Evolutionary conservation across 2,797 vertebrate genomes (phyloP).

Genomic region (Esox lucius): DNA sequence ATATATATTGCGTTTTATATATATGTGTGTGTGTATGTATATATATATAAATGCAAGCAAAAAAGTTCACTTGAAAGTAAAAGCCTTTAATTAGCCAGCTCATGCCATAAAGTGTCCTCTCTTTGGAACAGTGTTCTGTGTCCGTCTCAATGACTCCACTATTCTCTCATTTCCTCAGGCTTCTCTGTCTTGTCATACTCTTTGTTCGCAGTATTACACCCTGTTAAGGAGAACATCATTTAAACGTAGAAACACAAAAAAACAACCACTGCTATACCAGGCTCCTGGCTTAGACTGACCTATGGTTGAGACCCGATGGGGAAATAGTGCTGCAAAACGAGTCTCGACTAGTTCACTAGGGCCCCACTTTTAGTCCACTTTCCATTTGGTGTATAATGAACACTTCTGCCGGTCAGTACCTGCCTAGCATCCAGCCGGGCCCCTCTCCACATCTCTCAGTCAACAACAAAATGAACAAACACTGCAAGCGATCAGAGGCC

Average conservation of each 20-base stretch:
- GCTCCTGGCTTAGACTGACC: too few relatives aligned
- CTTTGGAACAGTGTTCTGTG: not conserved
- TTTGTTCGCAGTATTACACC: not conserved
- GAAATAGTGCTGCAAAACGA: too few relatives aligned
- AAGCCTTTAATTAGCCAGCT: constrained; percentile 40
- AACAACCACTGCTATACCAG: too few relatives aligned
- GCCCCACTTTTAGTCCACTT: too few relatives aligned
- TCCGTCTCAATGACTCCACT: not conserved
- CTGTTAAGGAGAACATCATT: not conserved
- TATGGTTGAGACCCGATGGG: not conserved
- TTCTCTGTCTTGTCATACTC: not conserved
- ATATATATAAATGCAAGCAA: constrained; percentile 16
- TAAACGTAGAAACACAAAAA: not conserved
- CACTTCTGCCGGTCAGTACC: too few relatives aligned
- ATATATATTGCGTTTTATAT: too few relatives aligned
- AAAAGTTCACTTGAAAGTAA: constrained; percentile 33
- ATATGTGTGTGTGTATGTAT: not conserved
- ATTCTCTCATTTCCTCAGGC: not conserved
- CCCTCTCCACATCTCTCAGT: too few relatives aligned
- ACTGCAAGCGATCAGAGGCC: too few relatives aligned
- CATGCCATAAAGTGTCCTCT: constrained; percentile 28
- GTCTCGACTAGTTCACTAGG: too few relatives aligned
- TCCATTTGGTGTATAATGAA: too few relatives aligned
- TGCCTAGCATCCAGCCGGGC: too few relatives aligned
- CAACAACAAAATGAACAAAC: too few relatives aligned